A percentile compares a stretch with the other conserved stretches of the same genome.
Evolutionary conservation across 2,888 invertebrate genomes (phyloP).

Genomic region (Stenichneumon culpator): DNA sequence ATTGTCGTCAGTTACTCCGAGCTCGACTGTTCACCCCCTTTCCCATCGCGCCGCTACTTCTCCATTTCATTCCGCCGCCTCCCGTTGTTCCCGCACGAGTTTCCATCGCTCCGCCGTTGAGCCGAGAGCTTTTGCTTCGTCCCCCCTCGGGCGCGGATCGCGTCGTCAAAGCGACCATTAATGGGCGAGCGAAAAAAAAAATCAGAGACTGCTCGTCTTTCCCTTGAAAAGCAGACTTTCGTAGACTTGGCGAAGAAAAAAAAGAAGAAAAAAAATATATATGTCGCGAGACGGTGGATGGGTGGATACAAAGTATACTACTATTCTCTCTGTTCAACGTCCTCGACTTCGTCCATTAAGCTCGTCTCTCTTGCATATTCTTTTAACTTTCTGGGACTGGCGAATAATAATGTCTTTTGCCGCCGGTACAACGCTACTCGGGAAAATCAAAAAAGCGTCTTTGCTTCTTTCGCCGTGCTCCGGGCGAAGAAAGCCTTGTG

Average conservation of each 20-base stretch:
- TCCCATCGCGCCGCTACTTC: slow-evolving; percentile 35
- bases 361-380: slow-evolving; percentile 14
- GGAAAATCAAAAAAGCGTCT: slow-evolving; percentile 18
- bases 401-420: slow-evolving; percentile 5
- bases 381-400: slow-evolving; percentile 1
- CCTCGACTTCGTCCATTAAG: slow-evolving; percentile 26
- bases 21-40: slow-evolving; percentile 14
- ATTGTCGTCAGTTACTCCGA: slow-evolving; percentile 56
- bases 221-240: slow-evolving; percentile 29
- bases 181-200: slow-evolving; percentile 38
- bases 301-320: not conserved
- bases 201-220: slow-evolving; percentile 35
- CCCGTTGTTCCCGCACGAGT: not conserved
- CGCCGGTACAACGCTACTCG: slow-evolving; percentile 2
- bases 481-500: not conserved
- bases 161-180: slow-evolving; percentile 64
- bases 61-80: slow-evolving; percentile 10
- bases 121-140: slow-evolving; percentile 37
- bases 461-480: not conserved
- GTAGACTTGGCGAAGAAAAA: slow-evolving; percentile 13
- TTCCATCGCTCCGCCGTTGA: slow-evolving; percentile 18
- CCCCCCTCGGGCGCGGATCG: slow-evolving; percentile 41
- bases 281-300: not conserved
- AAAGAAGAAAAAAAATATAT: not conserved
- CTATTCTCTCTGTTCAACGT: not conserved